Conservation (phyloP, 2,797 vertebrate genomes). For the Manis crassicaudata region DNA sequence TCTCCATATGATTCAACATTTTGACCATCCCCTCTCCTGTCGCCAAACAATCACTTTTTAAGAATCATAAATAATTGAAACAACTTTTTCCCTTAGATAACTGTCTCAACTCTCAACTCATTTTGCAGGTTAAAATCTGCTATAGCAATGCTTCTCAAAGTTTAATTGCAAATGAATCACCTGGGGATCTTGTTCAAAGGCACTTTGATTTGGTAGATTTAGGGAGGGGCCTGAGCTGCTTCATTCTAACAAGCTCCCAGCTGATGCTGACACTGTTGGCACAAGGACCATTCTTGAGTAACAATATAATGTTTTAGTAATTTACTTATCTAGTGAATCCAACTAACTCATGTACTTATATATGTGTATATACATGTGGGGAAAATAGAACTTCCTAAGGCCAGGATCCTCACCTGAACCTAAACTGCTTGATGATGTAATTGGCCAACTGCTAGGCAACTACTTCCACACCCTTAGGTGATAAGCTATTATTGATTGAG, state of each 20-base stretch:
- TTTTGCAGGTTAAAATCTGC: slow-evolving; percentile 36
- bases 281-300: background rate
- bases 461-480: too few relatives aligned
- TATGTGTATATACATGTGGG: background rate
- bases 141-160: background rate
- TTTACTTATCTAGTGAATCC: background rate
- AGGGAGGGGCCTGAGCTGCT: background rate
- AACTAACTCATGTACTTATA: background rate
- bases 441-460: too few relatives aligned
- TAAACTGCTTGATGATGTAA: too few relatives aligned
- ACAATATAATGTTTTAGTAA: background rate
- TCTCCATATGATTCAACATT: slow-evolving; percentile 20
- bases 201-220: slow-evolving; percentile 31
- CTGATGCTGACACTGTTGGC: background rate
- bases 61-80: slow-evolving; percentile 42
- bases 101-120: background rate
- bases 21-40: background rate
- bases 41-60: background rate
- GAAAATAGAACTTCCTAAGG: too few relatives aligned
- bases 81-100: background rate
- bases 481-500: too few relatives aligned
- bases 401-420: too few relatives aligned
- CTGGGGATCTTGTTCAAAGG: slow-evolving; percentile 45
- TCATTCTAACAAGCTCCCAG: slow-evolving; percentile 36
- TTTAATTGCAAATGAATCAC: background rate